Base-by-base conservation (phyloP, 2,888 invertebrate genomes). In the Caenorhabditis sinica region DNA sequence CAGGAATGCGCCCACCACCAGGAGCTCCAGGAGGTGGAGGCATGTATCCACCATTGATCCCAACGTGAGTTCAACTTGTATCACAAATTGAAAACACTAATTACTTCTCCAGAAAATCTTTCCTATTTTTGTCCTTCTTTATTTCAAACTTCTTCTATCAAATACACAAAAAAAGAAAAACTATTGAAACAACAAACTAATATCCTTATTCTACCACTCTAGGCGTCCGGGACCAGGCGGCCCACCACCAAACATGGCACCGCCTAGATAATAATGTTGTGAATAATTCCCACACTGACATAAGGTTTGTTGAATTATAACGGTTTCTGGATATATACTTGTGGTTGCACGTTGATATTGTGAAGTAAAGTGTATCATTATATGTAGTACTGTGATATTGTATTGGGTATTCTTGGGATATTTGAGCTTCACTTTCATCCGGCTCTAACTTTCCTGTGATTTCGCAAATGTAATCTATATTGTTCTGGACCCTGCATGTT, bases 11-110 rank as follows among this genome's bases (percentile, higher is more conserved):
- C 20, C 86, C 86, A 43, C 80, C 77, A 53, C 75, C 83, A 53
- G 85, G 79, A 15, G 77, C 81, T 15, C 79, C 82, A 33, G 86
- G 81, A 13, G 88, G 76, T 51, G 87, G 80, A 30, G 87, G 82
- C 36, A 85, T 85, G 85, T 87, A 87, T 51, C 88, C 91, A 33
- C 91, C 91, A 49, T 85, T 90, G 66, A 82, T 89, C 40, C 91
- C 91, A 68, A 83, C 88, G 91, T 91, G 85, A 90, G 89, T 89
- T n/a, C n/a, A n/a, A n/a, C n/a, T n/a, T n/a, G n/a, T n/a, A n/a
- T n/a, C n/a, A n/a, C n/a, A n/a, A n/a, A n/a, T n/a, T 83, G 63
- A 28, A 45, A 49, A n/a, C n/a, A 2, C 20, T 60, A 43, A 30
- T 13, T 9, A 40, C 40, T 40, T 40, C 40, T 40, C 8, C 9